A percentile compares a stretch with the other conserved stretches of the same genome.
Conservation (phyloP, 2,888 invertebrate genomes). For the Seira musarum region DNA sequence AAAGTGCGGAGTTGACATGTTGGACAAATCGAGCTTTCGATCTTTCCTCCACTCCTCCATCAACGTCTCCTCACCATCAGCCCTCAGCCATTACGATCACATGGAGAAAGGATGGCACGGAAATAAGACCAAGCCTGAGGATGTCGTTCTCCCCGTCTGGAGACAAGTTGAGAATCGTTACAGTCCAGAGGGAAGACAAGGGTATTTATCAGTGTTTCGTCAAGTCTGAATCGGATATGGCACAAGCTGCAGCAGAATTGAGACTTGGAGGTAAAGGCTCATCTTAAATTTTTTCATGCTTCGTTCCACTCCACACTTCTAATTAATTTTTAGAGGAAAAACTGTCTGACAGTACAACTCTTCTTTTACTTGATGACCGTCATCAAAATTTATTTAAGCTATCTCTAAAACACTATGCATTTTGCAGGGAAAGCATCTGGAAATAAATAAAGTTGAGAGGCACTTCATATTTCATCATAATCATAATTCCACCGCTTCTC, state of each 20-base stretch:
- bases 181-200: slow-evolving; percentile 68
- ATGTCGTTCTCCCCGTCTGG: slow-evolving; percentile 57
- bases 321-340: not conserved
- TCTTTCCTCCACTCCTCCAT: slow-evolving; percentile 52
- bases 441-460: not conserved
- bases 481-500: not conserved
- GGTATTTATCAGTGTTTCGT: slow-evolving; percentile 67
- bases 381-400: not conserved
- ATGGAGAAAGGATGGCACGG: slow-evolving; percentile 70
- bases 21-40: slow-evolving; percentile 64
- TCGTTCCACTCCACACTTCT: slow-evolving; percentile 21
- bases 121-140: slow-evolving; percentile 63
- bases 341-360: not conserved
- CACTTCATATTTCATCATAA: not conserved
- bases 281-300: slow-evolving; percentile 58
- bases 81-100: slow-evolving; percentile 51
- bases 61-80: slow-evolving; percentile 48
- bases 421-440: not conserved
- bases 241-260: slow-evolving; percentile 60
- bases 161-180: slow-evolving; percentile 74
- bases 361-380: not conserved
- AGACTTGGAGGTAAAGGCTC: slow-evolving; percentile 69
- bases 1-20: slow-evolving; percentile 69
- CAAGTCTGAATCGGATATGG: slow-evolving; percentile 63
- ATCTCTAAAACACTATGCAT: not conserved